Base-by-base conservation (phyloP, 2,113 vertebrate species). In the Mohoua ochrocephala region DNA sequence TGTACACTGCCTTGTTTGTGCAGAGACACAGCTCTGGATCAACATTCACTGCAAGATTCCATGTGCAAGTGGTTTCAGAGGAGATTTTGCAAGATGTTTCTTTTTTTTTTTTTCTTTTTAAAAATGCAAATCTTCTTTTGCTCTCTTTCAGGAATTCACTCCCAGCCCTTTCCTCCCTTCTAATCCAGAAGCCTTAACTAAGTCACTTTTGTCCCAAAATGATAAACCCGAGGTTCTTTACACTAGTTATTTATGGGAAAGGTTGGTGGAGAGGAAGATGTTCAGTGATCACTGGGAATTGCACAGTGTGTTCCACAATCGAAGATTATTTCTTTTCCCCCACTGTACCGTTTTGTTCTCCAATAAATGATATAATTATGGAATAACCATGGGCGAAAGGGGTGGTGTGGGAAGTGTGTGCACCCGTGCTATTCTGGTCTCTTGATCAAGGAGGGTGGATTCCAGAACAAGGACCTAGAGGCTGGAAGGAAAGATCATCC, bases 371-470 rank as follows among this genome's bases (percentile, higher is more conserved):
- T 57, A 5, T 8, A 33, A 30, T 41, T 83, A 31, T 19, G 18
- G 31, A 53, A 84, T 42, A 70, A 39, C 6, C 2, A 1, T 10
- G n/a, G 39, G 47, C 63, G 21, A 61, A 71, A 31, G 5, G 6
- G 4, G 1, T 53, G 31, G 11, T 64, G 21, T 73, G 16, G 18
- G 6, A 19, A 41, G 2, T 18, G 6, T 71, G 65, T 35, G 21
- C 3, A 21, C 1, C 2, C 0, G 0, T 22, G 42, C 5, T 45
- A 0, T 54, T 59, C 26, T 59, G 14, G 8, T 71, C 19, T 80
- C 52, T 50, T 84, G n/a, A 50, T 22, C 28, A 39, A 45, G 28
- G 15, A 78, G 49, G 3, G 26, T 35, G 20, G 12, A 44, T 56
- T 71, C 15, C 49, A 68, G 33, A 82, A 56, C 15, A 45, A 35